phyloP scores from a whole-genome alignment of 2,888 invertebrate genomes.

The Drosophila acutilabella region DNA sequence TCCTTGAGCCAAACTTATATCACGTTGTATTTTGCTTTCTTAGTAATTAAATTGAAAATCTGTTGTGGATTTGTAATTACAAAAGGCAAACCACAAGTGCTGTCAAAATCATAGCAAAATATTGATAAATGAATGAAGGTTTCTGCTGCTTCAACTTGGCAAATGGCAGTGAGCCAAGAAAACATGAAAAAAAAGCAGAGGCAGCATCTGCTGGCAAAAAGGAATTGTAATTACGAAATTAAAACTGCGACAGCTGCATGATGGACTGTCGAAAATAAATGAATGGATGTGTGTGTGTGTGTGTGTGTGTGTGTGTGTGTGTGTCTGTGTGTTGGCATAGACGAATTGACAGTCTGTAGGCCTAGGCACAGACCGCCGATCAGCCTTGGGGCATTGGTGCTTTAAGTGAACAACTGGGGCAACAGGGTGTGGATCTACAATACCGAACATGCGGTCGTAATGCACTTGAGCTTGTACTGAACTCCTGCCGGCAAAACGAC shows the following conservation, averaged over 20 bases:
- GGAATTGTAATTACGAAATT: slow-evolving; percentile 78
- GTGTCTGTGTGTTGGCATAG: slow-evolving; percentile 42
- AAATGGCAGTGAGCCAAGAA: slow-evolving; percentile 58
- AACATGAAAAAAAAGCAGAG: background rate
- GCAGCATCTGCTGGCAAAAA: slow-evolving; percentile 37
- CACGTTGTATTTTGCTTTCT: background rate
- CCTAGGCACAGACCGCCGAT: slow-evolving; percentile 34
- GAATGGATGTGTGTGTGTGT: slow-evolving; percentile 56
- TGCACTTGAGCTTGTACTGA: slow-evolving; percentile 51
- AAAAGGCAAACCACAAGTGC: slow-evolving; percentile 45
- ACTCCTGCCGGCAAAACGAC: slow-evolving; percentile 40
- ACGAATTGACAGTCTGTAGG: slow-evolving; percentile 60
- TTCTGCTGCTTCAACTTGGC: slow-evolving; percentile 1
- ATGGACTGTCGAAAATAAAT: slow-evolving; percentile 76
- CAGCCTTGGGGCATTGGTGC: slow-evolving; percentile 52
- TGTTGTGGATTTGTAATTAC: slow-evolving; percentile 57
- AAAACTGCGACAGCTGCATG: slow-evolving; percentile 75
- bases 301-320: slow-evolving; percentile 6
- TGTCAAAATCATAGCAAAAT: slow-evolving; percentile 72
- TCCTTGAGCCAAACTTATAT: background rate
- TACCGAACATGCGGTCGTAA: slow-evolving; percentile 35
- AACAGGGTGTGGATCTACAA: slow-evolving; percentile 29
- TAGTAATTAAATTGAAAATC: slow-evolving; percentile 59
- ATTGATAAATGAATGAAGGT: slow-evolving; percentile 51
- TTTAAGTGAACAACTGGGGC: background rate